Percentiles rank a stretch among this genome's conserved stretches.
Evolutionary conservation across 2,888 invertebrate species (phyloP).

Genomic region (Leptopterna dolabrata): DNA sequence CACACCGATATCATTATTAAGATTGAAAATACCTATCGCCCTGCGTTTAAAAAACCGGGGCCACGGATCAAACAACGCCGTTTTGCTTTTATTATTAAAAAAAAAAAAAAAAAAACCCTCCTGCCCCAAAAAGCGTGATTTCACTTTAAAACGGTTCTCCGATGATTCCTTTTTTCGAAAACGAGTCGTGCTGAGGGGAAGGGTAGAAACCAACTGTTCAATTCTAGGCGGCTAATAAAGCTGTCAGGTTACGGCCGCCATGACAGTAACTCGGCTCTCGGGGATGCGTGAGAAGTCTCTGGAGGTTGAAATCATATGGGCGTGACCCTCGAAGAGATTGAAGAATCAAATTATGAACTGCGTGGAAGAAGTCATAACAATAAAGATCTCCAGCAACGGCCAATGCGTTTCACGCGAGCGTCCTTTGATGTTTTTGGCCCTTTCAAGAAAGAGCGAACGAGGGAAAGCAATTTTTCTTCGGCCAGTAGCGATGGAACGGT

Average conservation of each 20-base stretch:
- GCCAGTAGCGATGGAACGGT: too few relatives aligned
- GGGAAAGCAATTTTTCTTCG: too few relatives aligned
- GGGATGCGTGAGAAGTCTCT: background rate
- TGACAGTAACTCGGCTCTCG: background rate
- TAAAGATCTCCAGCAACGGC: background rate
- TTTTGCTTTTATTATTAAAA: too few relatives aligned
- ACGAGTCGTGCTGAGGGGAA: background rate
- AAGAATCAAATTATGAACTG: conserved; percentile 12
- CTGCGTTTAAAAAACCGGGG: background rate
- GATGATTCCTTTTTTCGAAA: background rate
- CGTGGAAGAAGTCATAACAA: conserved; percentile 18
- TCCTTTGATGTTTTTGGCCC: background rate
- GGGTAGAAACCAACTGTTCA: conserved; percentile 2
- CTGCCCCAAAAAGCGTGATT: background rate
- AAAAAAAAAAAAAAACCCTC: too few relatives aligned
- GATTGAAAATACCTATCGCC: conserved; percentile 24
- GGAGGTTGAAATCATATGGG: background rate
- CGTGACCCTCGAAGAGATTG: background rate
- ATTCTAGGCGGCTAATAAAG: conserved; percentile 17
- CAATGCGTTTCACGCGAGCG: background rate
- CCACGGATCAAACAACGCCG: too few relatives aligned
- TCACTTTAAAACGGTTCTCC: background rate
- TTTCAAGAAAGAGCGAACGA: too few relatives aligned
- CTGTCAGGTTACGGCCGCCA: background rate
- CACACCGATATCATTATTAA: conserved; percentile 1